A percentile compares a stretch with the other conserved stretches of the same genome.
Conservation (phyloP, 2,113 vertebrate species). For the Limnothrissa miodon region DNA sequence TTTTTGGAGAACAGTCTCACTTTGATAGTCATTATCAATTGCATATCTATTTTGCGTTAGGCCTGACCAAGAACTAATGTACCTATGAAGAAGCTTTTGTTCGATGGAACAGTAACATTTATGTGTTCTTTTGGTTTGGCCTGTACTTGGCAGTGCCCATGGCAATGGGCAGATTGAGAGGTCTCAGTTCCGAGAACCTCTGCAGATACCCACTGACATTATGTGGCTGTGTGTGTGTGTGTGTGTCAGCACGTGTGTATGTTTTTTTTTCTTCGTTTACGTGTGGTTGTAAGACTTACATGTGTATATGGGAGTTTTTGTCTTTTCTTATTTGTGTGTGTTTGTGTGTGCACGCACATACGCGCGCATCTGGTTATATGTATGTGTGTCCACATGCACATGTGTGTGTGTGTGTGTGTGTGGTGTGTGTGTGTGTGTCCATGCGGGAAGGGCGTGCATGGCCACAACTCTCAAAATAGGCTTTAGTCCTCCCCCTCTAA, state of each 20-base stretch:
- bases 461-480: constrained; percentile 74
- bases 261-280: not conserved
- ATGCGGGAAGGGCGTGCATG: constrained; percentile 67
- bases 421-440: constrained; percentile 42
- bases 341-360: constrained; percentile 14
- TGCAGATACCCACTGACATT: not conserved
- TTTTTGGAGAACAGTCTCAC: not conserved
- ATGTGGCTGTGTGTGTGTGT: constrained; percentile 12
- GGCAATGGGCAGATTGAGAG: not conserved
- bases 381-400: constrained; percentile 24
- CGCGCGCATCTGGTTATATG: constrained; percentile 30
- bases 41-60: not conserved
- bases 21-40: not conserved
- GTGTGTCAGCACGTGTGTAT: not conserved
- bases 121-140: not conserved
- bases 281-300: not conserved
- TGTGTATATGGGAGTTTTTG: not conserved
- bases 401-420: constrained; percentile 36
- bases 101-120: not conserved
- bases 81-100: not conserved
- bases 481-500: constrained; percentile 70
- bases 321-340: constrained; percentile 15
- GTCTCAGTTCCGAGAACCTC: constrained; percentile 8
- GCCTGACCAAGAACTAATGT: not conserved
- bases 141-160: not conserved